Evolutionary conservation across 2,797 vertebrate genomes (phyloP), one percentile per base, ranked within the genome.

Genomic region (Mormyrus hasselquistii): DNA sequence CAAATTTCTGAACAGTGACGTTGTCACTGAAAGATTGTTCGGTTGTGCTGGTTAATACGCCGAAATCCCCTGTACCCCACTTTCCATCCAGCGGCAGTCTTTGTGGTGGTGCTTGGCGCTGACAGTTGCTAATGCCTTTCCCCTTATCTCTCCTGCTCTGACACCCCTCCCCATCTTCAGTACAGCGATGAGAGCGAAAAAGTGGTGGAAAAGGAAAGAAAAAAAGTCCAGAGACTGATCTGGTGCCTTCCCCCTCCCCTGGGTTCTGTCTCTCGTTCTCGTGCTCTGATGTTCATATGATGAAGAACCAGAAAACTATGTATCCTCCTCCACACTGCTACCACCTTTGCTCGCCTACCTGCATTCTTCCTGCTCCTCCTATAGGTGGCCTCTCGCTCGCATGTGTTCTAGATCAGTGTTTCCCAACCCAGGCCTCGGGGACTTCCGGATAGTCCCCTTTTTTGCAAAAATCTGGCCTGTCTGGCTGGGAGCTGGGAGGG

Each of bases 171-270:
- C 29, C 89, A 14, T 59, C 50, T 86, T 89, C 88, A 47, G 41
- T 87, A 89, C 16, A 38, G 69, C 1, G n/a, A 25, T 53, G 89
- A 87, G 85, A 89, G 34, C 25, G 47, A 89, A 88, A 90, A 86
- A 91, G 76, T 88, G 69, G 90, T 50, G 10, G 87, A 92, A 73
- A 90, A 7, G 47, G 85, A 87, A 89, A 91, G 29, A 89, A 91
- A 94, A 59, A 96, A 96, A 95, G 94, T 94, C 94, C 94, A 93
- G 90, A 94, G 90, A 95, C 89, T 73, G 82, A 88, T 90, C 88
- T 62, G 57, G 90, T 90, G 93, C 88, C 88, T 95, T 95, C 93
- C 95, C 95, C 95, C 95, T 95, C 94, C 95, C 93, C 94, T 94
- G 95, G 94, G 94, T 92, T 94, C 52, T n/a, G 89, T 73, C 34